A percentile compares a stretch with the other conserved stretches of the same genome.
phyloP scores from a whole-genome alignment of 2,113 vertebrate species.

The Erythrocebus patas region DNA sequence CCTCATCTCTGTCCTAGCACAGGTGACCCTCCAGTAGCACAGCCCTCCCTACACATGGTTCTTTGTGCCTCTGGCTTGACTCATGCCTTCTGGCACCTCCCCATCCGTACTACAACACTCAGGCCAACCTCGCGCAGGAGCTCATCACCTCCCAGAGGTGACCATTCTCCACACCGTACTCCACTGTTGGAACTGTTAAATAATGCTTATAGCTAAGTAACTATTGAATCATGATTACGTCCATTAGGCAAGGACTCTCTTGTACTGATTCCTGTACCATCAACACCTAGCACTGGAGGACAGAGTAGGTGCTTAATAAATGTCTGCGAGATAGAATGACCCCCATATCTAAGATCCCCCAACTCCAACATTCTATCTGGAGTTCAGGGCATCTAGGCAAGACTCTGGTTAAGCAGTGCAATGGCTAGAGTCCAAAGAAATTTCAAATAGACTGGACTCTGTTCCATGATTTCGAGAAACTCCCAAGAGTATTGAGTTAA shows the following conservation, averaged over 20 bases:
- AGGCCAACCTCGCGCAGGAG: not conserved
- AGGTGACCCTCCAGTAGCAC: not conserved
- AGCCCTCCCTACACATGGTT: not conserved
- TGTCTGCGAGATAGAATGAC: accelerated
- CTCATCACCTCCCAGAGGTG: accelerated
- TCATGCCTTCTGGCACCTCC: not conserved
- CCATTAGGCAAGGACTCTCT: not conserved
- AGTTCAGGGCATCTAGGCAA: not conserved
- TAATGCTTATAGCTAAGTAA: not conserved
- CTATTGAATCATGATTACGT: too few species aligned
- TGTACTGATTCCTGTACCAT: not conserved
- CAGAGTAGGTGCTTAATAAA: not conserved
- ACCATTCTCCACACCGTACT: not conserved
- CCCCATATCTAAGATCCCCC: accelerated
- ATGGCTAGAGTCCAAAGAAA: not conserved
- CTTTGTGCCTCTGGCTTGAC: not conserved
- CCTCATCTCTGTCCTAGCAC: not conserved
- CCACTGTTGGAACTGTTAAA: not conserved
- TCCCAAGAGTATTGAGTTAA: not conserved
- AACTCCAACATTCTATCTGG: too few species aligned
- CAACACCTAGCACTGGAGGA: accelerated
- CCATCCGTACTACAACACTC: not conserved
- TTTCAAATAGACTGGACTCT: not conserved
- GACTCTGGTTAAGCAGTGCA: not conserved
- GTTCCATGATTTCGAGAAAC: not conserved